These are phyloP conservation scores for Fissipunctia ypsillon DNA, from an alignment of 2,888 invertebrate species.

Conservation along the genomic window DNA sequence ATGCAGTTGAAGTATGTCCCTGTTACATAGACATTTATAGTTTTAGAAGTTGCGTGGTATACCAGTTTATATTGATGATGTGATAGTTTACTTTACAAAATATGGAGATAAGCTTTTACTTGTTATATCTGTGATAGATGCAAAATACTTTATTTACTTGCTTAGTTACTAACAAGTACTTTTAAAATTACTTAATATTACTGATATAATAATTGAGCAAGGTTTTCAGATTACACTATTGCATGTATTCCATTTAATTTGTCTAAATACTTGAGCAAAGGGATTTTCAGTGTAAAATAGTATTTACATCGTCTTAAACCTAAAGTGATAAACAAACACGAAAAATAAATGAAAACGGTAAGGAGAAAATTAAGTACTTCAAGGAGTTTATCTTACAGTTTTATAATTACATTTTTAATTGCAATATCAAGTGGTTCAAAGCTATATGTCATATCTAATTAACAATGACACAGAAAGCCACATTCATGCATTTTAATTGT, in stretches of 20 bases:
- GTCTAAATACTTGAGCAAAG: slow-evolving; percentile 1
- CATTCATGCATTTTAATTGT: slow-evolving; percentile 74
- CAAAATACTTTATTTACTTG: not conserved
- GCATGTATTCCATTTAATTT: not conserved
- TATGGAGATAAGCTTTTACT: not conserved
- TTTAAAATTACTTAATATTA: not conserved
- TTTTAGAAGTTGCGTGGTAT: slow-evolving; percentile 25
- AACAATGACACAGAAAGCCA: slow-evolving; percentile 72
- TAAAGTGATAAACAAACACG: slow-evolving; percentile 53
- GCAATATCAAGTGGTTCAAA: slow-evolving; percentile 52
- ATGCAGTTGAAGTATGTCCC: slow-evolving; percentile 99
- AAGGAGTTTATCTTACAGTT: slow-evolving; percentile 50
- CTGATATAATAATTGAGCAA: not conserved
- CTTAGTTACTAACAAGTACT: not conserved
- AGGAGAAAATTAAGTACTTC: slow-evolving; percentile 81
- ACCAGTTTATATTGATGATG: slow-evolving; percentile 10
- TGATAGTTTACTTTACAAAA: not conserved
- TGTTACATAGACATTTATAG: slow-evolving; percentile 84
- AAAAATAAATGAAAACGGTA: slow-evolving; percentile 56
- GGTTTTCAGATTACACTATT: not conserved
- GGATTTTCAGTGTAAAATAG: slow-evolving; percentile 19
- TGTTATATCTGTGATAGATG: not conserved
- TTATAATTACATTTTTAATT: slow-evolving; percentile 58
- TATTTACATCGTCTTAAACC: slow-evolving; percentile 32
- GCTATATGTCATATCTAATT: slow-evolving; percentile 61